These are phyloP conservation scores for Australoheros scitulus DNA, from an alignment of 2,113 vertebrate genomes.

Conservation along the genomic window DNA sequence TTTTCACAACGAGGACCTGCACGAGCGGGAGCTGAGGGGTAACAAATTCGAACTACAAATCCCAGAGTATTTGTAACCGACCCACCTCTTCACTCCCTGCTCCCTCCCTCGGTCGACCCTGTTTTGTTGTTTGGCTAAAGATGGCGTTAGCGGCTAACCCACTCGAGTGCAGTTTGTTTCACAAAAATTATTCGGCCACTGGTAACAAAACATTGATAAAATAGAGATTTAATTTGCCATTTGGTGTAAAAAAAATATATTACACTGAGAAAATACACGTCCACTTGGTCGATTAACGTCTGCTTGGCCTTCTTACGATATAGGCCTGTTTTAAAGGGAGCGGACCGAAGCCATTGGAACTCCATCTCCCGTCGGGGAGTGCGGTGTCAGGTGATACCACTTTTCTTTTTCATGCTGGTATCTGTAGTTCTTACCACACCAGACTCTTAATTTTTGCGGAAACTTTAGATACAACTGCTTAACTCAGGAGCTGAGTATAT, in stretches of 20 bases:
- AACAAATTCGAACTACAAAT: slow-evolving; percentile 67
- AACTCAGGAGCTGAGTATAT: background rate
- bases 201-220: slow-evolving; percentile 62
- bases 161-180: slow-evolving; percentile 78
- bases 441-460: background rate
- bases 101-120: slow-evolving; percentile 65
- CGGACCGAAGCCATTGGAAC: slow-evolving; percentile 67
- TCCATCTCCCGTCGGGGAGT: slow-evolving; percentile 74
- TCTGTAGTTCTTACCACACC: slow-evolving; percentile 62
- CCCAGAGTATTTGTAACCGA: slow-evolving; percentile 41
- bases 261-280: slow-evolving; percentile 53
- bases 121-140: slow-evolving; percentile 82
- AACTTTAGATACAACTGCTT: slow-evolving; percentile 13
- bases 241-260: slow-evolving; percentile 56
- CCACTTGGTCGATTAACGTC: slow-evolving; percentile 46
- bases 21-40: fast-evolving
- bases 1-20: fast-evolving
- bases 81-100: slow-evolving; percentile 44
- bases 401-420: slow-evolving; percentile 53
- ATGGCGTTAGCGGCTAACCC: slow-evolving; percentile 83
- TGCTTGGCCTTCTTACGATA: slow-evolving; percentile 60
- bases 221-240: slow-evolving; percentile 50
- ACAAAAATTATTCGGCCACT: slow-evolving; percentile 66
- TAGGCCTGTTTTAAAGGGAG: slow-evolving; percentile 73
- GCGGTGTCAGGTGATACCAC: slow-evolving; percentile 67